Evolutionary conservation across 2,113 vertebrate species (phyloP), one percentile per base, ranked within the genome.

Genomic region (Jacana jacana): DNA sequence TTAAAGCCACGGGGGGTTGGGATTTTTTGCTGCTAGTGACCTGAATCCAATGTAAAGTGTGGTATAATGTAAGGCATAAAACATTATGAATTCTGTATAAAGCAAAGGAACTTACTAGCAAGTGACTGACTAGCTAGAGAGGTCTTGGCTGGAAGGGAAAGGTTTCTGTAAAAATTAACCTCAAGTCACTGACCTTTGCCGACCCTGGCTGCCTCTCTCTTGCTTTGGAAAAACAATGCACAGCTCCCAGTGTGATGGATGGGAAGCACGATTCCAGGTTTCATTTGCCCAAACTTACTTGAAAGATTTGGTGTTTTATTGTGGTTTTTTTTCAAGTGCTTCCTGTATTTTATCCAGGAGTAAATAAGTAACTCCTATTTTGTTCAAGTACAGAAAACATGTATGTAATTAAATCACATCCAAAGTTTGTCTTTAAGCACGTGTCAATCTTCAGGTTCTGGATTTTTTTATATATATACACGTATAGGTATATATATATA

Each of bases 161-260:
- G 51, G 15, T 75, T 95, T 88, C 58, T 86, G 15, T 78, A 83
- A 91, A 94, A 95, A 81, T 37, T 64, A 94, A 94, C 81, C 81
- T 88, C 92, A 86, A 93, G 89, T 72, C 0, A 0, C 63, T 93
- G 95, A 93, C 93, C 95, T 96, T 88, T 95, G 58, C 61, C 0
- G 30, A 80, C 92, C 93, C 86, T 49, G 20, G 39, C 88, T 71
- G 88, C 64, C 55, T 88, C 17, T 89, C 81, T 65, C 48, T 86
- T 65, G 87, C 83, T 88, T 68, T 75, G 88, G 37, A 39, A 70
- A 83, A 96, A 90, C 93, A 93, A 66, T 20, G 71, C 61, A 1
- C 12, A 2, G 2, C 85, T 80, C 76, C 7, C 17, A 19, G 7
- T 4, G 3, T 81, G 93, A 94, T 79, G 86, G 91, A 89, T 94